phyloP scores from a whole-genome alignment of 2,113 vertebrate genomes.

The Eclectus roratus region DNA sequence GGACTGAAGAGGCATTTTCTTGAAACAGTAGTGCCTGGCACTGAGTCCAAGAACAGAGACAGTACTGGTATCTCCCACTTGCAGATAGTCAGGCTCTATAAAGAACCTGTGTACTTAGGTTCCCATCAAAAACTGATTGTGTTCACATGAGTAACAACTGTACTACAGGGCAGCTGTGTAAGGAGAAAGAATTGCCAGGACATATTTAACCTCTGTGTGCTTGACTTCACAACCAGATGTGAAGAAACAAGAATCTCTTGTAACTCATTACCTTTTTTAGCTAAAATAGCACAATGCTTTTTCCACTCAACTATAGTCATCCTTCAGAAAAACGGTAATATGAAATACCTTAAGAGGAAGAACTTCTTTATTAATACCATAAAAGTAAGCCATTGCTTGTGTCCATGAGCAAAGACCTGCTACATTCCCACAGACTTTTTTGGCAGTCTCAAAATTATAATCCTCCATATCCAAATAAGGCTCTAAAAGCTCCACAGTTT shows the following conservation, averaged over 20 bases:
- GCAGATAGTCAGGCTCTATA: neutral
- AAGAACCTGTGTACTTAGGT: neutral
- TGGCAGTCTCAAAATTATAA: slow-evolving; percentile 84
- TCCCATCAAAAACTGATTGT: neutral
- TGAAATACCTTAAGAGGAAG: slow-evolving; percentile 83
- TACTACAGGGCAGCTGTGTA: neutral
- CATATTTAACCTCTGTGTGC: neutral
- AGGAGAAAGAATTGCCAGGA: neutral
- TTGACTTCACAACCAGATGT: neutral
- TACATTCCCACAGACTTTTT: slow-evolving; percentile 85
- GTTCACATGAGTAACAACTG: neutral
- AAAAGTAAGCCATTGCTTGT: slow-evolving; percentile 85
- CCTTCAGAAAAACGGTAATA: neutral
- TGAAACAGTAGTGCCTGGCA: neutral
- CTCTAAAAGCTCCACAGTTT: slow-evolving; percentile 81
- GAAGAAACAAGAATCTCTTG: neutral
- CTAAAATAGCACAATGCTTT: fast-evolving
- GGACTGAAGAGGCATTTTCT: neutral
- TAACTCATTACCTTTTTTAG: neutral
- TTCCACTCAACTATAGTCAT: neutral
- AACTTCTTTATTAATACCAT: slow-evolving; percentile 85
- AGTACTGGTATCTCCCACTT: fast-evolving
- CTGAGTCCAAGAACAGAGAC: neutral
- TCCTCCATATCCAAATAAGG: slow-evolving; percentile 85
- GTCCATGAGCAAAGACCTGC: slow-evolving; percentile 88